Evolutionary conservation across 2,113 vertebrate genomes (phyloP).

Genomic region (Malurus elegans): DNA sequence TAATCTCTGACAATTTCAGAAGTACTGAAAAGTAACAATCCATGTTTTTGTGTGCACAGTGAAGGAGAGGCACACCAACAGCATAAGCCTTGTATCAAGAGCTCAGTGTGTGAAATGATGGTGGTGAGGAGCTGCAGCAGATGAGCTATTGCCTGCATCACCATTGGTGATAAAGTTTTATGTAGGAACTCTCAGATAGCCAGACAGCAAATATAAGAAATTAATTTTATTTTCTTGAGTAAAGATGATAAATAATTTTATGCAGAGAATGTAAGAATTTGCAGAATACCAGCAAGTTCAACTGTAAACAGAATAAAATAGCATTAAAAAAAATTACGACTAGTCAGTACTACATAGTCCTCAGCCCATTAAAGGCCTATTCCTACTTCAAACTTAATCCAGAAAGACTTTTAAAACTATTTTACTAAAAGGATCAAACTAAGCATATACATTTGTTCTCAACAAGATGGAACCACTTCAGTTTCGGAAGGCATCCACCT

Average conservation of each 20-base stretch:
- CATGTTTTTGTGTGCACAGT: not conserved
- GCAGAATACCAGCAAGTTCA: not conserved
- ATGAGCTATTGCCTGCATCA: not conserved
- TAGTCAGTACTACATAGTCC: not conserved
- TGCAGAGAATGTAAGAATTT: not conserved
- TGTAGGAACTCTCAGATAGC: not conserved
- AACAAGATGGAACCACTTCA: not conserved
- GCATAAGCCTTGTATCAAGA: not conserved
- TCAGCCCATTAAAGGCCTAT: not conserved
- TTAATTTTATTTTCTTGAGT: not conserved
- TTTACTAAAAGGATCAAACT: not conserved
- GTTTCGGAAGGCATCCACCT: not conserved
- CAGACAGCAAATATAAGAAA: not conserved
- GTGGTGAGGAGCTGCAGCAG: not conserved
- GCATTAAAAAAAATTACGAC: not conserved
- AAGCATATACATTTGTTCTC: not conserved
- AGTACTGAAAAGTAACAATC: not conserved
- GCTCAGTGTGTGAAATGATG: too few species aligned
- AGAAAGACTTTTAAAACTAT: not conserved
- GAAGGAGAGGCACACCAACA: not conserved
- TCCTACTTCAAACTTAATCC: not conserved
- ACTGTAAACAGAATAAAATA: not conserved
- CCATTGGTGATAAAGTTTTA: not conserved
- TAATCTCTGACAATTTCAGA: not conserved
- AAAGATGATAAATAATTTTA: not conserved